Evolutionary conservation across 2,797 vertebrate genomes (phyloP).

Genomic region (Melanogrammus aeglefinus): DNA sequence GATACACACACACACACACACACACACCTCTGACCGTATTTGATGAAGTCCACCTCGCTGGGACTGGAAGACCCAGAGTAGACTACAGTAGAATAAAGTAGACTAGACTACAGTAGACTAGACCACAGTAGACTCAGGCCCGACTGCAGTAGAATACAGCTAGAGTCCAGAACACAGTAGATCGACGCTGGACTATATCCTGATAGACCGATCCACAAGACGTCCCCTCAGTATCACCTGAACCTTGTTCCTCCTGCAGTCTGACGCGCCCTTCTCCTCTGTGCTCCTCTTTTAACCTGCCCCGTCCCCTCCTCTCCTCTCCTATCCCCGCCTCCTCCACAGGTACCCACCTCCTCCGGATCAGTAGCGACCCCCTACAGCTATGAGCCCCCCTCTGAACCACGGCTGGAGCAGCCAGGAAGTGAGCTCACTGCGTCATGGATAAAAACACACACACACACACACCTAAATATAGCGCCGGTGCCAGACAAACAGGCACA

Average conservation of each 20-base stretch:
- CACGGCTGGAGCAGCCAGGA: too few species aligned
- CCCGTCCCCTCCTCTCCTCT: not conserved
- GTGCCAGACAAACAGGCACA: not conserved
- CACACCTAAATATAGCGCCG: not conserved
- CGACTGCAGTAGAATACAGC: not conserved
- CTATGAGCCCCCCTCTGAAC: not conserved
- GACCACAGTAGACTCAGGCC: not conserved
- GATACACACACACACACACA: conserved; percentile 2
- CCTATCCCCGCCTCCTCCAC: not conserved
- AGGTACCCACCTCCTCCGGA: not conserved
- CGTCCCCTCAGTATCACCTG: not conserved
- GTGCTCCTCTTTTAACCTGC: not conserved
- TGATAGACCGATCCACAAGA: not conserved
- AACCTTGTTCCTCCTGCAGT: not conserved
- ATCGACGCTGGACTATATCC: not conserved
- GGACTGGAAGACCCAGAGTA: not conserved
- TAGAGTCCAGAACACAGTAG: not conserved
- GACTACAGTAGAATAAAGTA: not conserved
- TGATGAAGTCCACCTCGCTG: not conserved
- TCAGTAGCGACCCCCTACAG: too few species aligned
- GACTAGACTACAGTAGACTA: too few species aligned
- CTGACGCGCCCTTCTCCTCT: not conserved
- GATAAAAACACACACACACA: not conserved
- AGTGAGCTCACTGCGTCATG: not conserved
- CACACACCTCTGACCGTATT: not conserved